Base-by-base conservation (phyloP, 2,888 invertebrate species). In the Drosophila siamana region DNA sequence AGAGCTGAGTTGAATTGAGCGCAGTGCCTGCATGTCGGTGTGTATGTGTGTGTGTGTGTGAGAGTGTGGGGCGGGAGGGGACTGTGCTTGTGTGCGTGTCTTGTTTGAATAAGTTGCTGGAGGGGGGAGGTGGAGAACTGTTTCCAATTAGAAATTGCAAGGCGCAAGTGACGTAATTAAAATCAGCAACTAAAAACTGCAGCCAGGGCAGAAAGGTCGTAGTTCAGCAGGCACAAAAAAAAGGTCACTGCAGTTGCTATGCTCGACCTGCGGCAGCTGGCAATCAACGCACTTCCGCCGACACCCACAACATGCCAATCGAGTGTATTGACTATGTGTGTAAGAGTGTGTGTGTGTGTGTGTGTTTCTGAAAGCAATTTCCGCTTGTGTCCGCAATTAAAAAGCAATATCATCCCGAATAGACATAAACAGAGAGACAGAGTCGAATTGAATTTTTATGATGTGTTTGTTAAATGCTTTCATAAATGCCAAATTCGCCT, bases 371-470 rank as follows among this genome's bases (percentile, higher is more conserved):
- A 85, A 81, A 74, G 82, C 86, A 89, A 90, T 89, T 89, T 89
- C 85, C 89, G 80, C 80, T 78, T 80, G 79, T 85, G 85, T 79
- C 90, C 86, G 86, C 90, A 90, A 90, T 90, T 90, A 90, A 90
- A 88, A 87, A 89, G 88, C 88, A 86, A 89, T 89, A 88, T 78
- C 80, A 81, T 73, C 60, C 74, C 30, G 43, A 43, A 71, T 57
- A 74, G 67, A 75, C 79, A 70, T 74, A 77, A 85, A 79, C 76
- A 75, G 76, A 80, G 80, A 79, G 78, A 78, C 78, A 80, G 80
- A 79, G 78, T 80, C 78, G 74, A 78, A 86, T 88, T 82, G 77
- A 78, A 88, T 83, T 87, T 85, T 89, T 89, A 90, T 87, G 84
- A 81, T 81, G 87, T 89, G 89, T 79, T 82, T 87, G 78, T 79